A percentile compares a stretch with the other conserved stretches of the same genome.
Evolutionary conservation across 2,113 vertebrate genomes (phyloP).

Genomic region (Marcusenius ussheri): DNA sequence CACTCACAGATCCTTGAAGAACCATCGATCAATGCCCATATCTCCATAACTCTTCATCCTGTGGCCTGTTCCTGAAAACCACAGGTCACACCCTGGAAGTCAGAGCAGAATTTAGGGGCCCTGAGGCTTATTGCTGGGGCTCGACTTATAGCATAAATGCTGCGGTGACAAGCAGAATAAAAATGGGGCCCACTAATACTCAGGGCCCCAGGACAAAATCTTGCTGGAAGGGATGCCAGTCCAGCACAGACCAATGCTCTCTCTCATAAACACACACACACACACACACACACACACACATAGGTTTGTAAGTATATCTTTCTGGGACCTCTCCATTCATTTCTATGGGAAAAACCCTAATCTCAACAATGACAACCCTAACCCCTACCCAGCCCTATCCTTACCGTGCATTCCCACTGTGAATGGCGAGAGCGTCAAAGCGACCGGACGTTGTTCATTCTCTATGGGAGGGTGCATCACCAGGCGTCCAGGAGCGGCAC

Average conservation of each 20-base stretch:
- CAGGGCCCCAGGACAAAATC: no score
- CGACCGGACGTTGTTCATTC: no score
- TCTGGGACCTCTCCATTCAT: background rate
- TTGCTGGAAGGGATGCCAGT: background rate
- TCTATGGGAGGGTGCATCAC: no score
- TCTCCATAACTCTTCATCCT: background rate
- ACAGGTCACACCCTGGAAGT: background rate
- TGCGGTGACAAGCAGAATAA: background rate
- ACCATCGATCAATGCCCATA: background rate
- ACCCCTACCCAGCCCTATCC: background rate
- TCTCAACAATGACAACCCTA: background rate
- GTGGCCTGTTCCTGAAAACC: background rate
- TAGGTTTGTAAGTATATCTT: background rate
- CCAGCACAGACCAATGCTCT: background rate
- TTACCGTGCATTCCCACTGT: background rate
- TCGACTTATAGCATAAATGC: background rate
- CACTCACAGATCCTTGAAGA: background rate
- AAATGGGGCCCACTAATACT: background rate
- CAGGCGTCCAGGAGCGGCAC: no score
- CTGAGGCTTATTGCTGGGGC: background rate
- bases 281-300: background rate
- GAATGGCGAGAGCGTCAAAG: no score
- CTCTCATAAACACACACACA: background rate
- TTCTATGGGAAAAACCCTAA: background rate
- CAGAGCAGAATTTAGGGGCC: background rate